These are phyloP conservation scores for Trachelus troglodyta DNA, from an alignment of 2,888 invertebrate genomes.

Conservation along the genomic window DNA sequence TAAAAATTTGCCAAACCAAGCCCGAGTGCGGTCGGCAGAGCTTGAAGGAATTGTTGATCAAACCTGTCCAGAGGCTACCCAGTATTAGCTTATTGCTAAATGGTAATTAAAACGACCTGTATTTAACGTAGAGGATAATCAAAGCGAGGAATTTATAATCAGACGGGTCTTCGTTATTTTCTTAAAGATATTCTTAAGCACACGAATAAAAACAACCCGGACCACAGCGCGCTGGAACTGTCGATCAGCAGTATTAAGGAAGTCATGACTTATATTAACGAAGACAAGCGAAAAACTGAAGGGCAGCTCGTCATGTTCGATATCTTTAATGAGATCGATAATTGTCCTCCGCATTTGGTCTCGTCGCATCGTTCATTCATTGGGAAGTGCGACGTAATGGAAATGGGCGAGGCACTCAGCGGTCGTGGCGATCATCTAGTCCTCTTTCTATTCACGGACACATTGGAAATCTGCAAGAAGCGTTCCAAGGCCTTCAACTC, in stretches of 20 bases:
- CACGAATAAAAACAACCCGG: slow-evolving; percentile 89
- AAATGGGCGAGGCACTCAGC: slow-evolving; percentile 85
- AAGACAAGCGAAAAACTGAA: slow-evolving; percentile 96
- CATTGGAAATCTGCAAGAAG: slow-evolving; percentile 91
- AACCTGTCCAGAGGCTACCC: slow-evolving; percentile 97
- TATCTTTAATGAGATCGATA: slow-evolving; percentile 97
- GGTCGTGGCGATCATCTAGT: slow-evolving; percentile 89
- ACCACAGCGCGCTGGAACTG: slow-evolving; percentile 84
- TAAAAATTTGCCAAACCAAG: slow-evolving; percentile 93
- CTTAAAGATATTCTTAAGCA: slow-evolving; percentile 90
- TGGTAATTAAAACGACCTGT: slow-evolving; percentile 72
- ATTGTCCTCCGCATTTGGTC: slow-evolving; percentile 93
- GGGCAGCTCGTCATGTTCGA: slow-evolving; percentile 96
- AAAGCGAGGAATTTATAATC: not conserved
- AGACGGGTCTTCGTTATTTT: slow-evolving; percentile 1
- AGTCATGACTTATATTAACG: slow-evolving; percentile 97
- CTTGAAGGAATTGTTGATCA: slow-evolving; percentile 94
- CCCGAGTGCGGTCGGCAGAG: slow-evolving; percentile 97
- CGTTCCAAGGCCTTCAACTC: slow-evolving; percentile 81
- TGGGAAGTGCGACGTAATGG: slow-evolving; percentile 88
- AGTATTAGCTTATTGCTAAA: slow-evolving; percentile 94
- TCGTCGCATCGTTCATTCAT: slow-evolving; percentile 94
- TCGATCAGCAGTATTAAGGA: slow-evolving; percentile 90
- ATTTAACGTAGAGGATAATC: not conserved
- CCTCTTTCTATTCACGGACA: slow-evolving; percentile 94